Base-by-base conservation (phyloP, 2,113 vertebrate genomes). In the Sander lucioperca region DNA sequence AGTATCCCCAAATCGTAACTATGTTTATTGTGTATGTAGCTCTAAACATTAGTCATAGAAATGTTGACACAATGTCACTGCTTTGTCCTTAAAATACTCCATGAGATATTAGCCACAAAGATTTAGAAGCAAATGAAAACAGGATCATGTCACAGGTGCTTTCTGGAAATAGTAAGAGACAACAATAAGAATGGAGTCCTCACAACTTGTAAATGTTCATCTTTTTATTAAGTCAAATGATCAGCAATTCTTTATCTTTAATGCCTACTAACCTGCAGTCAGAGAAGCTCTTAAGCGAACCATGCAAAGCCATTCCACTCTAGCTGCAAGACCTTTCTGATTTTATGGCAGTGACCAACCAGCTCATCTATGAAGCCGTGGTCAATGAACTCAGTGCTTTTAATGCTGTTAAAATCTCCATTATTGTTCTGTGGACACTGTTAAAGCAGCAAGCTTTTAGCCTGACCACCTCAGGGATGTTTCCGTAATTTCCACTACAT, bases 251-350 rank as follows among this genome's bases (percentile, higher is more conserved):
- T 87, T 84, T 84, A 84, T 75, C 77, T 70, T 83, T 86, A 88
- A 88, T 88, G 77, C 80, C 87, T 89, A 77, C 83, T 75, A 87
- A 86, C 65, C 83, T 83, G 89, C 87, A 88, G 74, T 90, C 86
- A 83, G 74, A 91, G 66, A 88, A 89, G 86, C 79, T 87, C 66
- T 89, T 80, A 89, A 87, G 73, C 70, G 36, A 74, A 86, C 85
- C 93, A 93, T 93, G 90, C 91, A 94, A 91, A 92, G 83, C 86
- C 87, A 88, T 92, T 92, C 83, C 85, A 77, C 77, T 92, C 80
- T 82, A 91, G 88, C 84, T 80, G 78, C 13, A 18, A 88, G 79
- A 85, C 69, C 70, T 71, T 74, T 88, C 50, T 58, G 79, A 56
- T 88, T 72, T 74, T 69, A 87, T 87, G 74, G 83, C 82, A 82